Base-by-base conservation (phyloP, 2,888 invertebrate species). In the Parthenolecanium corni region DNA sequence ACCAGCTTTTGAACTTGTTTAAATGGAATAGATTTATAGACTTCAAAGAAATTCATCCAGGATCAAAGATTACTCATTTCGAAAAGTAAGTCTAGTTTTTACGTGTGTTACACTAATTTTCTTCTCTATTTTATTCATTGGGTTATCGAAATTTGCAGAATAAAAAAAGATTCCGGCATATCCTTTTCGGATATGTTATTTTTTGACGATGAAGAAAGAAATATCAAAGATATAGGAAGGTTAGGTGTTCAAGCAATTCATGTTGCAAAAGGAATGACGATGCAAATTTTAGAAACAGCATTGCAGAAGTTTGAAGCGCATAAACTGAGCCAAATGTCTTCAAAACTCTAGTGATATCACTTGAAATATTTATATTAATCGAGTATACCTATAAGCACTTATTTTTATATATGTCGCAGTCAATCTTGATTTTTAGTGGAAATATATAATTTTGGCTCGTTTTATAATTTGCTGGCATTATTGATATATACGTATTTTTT, bases 11-110 rank as follows among this genome's bases (percentile, higher is more conserved):
- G 2, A 68, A 78, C 2, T 72, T 84, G 52, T 81, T 83, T 70
- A 77, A 76, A 18, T 85, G 84, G 84, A 74, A 80, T 53, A 76
- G 79, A 68, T 84, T 79, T 72, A 81, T 85, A 69, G 74, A 73
- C 16, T 80, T 80, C 69, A 78, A 78, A 70, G 80, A 85, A 73
- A 85, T 85, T 65, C 85, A 81, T 74, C 83, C 84, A 20, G 84
- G 83, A 9, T 73, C 74, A 64, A 85, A 85, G 76, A 74, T 76
- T 3, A 75, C 73, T 24, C 85, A 85, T 73, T 82, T 85, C 71
- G 72, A 75, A 54, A 76, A 74, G 81, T 80, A 74, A 72, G 73
- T 73, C 24, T 49, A 18, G 58, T 47, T 51, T 20, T 49, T 40
- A 40, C 49, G 52, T 1, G 3, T 23, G 31, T 36, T 40, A 25